Percentiles rank a stretch among this genome's conserved stretches.
Evolutionary conservation across 2,113 vertebrate species (phyloP).

Genomic region (Panurus biarmicus): DNA sequence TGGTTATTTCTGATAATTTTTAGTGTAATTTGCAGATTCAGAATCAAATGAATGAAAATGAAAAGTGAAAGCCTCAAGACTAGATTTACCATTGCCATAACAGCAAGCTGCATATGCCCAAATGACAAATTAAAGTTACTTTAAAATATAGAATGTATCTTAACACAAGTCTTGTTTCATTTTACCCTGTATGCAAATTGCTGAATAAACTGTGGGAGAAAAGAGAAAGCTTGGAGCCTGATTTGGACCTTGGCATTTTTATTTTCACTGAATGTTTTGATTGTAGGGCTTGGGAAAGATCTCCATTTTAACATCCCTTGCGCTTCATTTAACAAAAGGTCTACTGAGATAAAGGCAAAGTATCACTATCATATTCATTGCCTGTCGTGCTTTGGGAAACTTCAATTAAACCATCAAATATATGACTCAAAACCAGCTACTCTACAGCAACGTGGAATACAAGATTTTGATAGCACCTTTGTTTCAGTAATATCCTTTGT

Average conservation of each 20-base stretch:
- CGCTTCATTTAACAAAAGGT: not conserved
- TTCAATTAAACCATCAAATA: not conserved
- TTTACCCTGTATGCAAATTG: not conserved
- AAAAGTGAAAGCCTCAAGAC: not conserved
- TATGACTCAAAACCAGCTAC: fast-evolving
- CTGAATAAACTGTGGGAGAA: not conserved
- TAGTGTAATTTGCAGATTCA: not conserved
- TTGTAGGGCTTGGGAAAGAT: not conserved
- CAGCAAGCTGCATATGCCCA: not conserved
- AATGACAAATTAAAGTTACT: not conserved
- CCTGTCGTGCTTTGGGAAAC: not conserved
- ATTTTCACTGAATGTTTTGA: not conserved
- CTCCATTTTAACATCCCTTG: not conserved
- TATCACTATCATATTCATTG: not conserved
- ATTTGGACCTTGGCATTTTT: not conserved
- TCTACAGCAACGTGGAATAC: fast-evolving
- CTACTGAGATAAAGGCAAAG: not conserved
- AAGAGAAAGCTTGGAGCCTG: not conserved
- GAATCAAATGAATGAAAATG: not conserved
- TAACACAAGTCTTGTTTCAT: not conserved
- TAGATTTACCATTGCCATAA: not conserved
- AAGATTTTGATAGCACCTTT: fast-evolving
- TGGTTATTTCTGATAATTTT: not conserved
- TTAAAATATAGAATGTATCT: not conserved
- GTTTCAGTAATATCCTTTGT: not conserved